These are phyloP conservation scores for Luehdorfia chinensis DNA, from an alignment of 1,140 invertebrate genomes.

Conservation along the genomic window DNA sequence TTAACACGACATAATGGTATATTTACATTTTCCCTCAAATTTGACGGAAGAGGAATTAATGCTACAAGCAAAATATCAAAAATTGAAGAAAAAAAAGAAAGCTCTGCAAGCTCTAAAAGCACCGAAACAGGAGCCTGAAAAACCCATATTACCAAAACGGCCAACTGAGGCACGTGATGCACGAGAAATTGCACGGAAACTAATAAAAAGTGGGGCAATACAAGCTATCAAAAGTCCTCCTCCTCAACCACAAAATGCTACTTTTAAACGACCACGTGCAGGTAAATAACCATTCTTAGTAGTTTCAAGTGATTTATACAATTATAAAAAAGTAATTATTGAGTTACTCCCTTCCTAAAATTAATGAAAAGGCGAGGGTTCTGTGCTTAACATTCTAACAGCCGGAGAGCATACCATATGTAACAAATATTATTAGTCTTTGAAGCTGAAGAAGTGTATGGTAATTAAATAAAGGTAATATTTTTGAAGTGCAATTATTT, in stretches of 20 bases:
- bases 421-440: too few relatives aligned
- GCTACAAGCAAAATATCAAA: slow-evolving; percentile 95
- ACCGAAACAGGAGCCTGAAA: slow-evolving; percentile 92
- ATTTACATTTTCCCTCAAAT: slow-evolving; percentile 93
- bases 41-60: slow-evolving; percentile 95
- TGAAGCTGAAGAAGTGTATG: too few relatives aligned
- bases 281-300: too few relatives aligned
- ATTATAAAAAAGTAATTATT: too few relatives aligned
- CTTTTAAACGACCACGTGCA: slow-evolving; percentile 87
- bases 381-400: too few relatives aligned
- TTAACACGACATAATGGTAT: slow-evolving; percentile 84
- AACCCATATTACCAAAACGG: slow-evolving; percentile 86
- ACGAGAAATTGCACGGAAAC: slow-evolving; percentile 94
- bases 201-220: slow-evolving; percentile 96
- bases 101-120: slow-evolving; percentile 92
- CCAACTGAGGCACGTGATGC: slow-evolving; percentile 94
- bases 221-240: slow-evolving; percentile 88
- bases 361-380: too few relatives aligned
- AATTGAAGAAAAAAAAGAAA: slow-evolving; percentile 97
- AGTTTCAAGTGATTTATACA: too few relatives aligned
- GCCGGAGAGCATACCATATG: too few relatives aligned
- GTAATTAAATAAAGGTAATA: too few relatives aligned
- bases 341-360: too few relatives aligned
- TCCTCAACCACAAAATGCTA: slow-evolving; percentile 87
- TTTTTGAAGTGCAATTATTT: too few relatives aligned